Base-by-base conservation (phyloP, 1,140 invertebrate genomes). In the Ceratina calcarata region DNA sequence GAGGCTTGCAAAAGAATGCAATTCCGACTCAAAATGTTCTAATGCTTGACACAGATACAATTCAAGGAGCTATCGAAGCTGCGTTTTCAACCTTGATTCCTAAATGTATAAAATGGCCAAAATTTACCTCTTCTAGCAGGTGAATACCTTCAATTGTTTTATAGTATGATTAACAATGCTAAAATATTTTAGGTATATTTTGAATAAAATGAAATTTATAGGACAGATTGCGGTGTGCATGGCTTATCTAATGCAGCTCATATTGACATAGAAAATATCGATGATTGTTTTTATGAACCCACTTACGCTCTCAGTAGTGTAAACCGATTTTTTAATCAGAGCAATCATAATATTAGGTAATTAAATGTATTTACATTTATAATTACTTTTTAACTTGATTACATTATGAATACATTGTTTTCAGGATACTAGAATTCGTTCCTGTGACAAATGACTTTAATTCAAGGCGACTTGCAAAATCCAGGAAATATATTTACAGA, bases 171-270 rank as follows among this genome's bases (percentile, higher is more conserved):
- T 45, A 24, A 10, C 3, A 74, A 69, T 66, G 71, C 0, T 51
- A 0, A 70, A 18, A 27, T 58, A 62, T 66, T 37, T 27, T 27
- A 10, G 68, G 32, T 68, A 85, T 80, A 27, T 24, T 65, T 62
- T 49, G n/a, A 45, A 32, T 66, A 71, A 85, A 89, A 22, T 57
- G n/a, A 60, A 71, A 87, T 88, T 64, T 91, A 80, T 86, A 96
- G 96, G 85, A 96, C 96, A 91, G 96, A 96, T 94, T 91, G 94
- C 13, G 96, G 96, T 74, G 96, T 96, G 7, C 96, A 96, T 92
- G 95, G 95, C 2, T 85, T 96, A 16, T 93, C 94, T 83, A 45
- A 45, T 45, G 37, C 37, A 45, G 37, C 37, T 45, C 37, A 45
- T 45, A 10, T 45, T 77, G 95, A 96, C 79, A 79, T 96, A 75